phyloP scores from a whole-genome alignment of 2,113 vertebrate genomes.

The Pedetes capensis region DNA sequence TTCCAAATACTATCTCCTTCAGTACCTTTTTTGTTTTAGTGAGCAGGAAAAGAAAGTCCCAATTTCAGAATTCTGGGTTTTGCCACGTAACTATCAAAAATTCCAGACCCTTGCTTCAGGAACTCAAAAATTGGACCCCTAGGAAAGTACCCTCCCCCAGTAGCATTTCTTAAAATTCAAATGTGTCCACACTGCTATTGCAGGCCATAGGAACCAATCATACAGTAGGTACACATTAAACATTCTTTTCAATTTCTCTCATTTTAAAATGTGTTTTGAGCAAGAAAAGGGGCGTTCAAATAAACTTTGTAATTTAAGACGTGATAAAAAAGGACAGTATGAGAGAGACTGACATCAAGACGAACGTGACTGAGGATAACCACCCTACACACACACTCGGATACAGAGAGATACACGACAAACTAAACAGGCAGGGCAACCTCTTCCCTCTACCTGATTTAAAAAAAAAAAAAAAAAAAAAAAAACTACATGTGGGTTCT shows the following conservation, averaged over 20 bases:
- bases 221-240: background rate
- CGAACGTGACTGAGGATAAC: background rate
- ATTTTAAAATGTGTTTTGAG: background rate
- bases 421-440: background rate
- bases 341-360: background rate
- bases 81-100: background rate
- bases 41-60: background rate
- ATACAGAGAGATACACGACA: background rate
- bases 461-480: too few relatives aligned
- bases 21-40: background rate
- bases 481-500: too few relatives aligned
- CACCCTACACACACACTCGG: background rate
- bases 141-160: background rate
- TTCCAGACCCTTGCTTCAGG: background rate
- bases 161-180: background rate
- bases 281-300: background rate
- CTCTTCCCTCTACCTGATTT: background rate
- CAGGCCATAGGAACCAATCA: background rate
- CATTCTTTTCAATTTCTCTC: background rate
- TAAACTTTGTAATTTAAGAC: conserved; percentile 13
- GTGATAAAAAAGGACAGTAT: background rate
- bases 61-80: background rate
- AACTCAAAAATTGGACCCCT: background rate
- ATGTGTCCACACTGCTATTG: background rate
- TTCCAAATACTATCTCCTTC: background rate